Conservation (phyloP, 2,113 vertebrate species). For the Tetrao urogallus region DNA sequence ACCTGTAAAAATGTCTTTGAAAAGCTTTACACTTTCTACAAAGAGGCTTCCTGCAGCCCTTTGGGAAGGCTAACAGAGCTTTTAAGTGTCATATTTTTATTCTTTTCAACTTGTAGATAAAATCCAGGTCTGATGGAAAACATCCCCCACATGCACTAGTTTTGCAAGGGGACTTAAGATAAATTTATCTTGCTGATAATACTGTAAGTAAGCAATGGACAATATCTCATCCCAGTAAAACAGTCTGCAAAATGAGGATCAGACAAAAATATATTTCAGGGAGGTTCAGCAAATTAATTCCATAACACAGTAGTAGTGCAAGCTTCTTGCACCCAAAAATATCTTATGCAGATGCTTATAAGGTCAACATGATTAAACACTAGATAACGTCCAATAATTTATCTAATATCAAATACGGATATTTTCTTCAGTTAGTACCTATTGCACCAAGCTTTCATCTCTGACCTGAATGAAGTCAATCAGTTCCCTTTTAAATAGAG, state of each 20-base stretch:
- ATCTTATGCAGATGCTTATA: not conserved
- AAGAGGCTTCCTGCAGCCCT: constrained; percentile 63
- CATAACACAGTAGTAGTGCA: not conserved
- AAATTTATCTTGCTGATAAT: not conserved
- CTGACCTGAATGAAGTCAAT: not conserved
- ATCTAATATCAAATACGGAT: not conserved
- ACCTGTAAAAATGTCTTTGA: constrained; percentile 61
- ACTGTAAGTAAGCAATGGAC: not conserved
- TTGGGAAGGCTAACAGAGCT: constrained; percentile 65
- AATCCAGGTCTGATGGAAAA: constrained; percentile 16
- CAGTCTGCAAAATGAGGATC: not conserved
- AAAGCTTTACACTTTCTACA: constrained; percentile 72
- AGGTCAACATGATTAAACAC: not conserved
- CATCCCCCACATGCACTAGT: not conserved
- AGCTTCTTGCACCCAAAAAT: not conserved
- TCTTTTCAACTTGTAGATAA: constrained; percentile 57
- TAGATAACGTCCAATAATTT: not conserved
- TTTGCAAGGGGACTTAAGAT: constrained; percentile 13
- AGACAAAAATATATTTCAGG: not conserved
- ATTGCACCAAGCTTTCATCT: not conserved
- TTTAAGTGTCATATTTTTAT: constrained; percentile 64
- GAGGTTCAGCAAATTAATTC: not conserved
- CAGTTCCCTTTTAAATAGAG: not conserved
- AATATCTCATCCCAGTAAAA: not conserved
- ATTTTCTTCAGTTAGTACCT: not conserved